A percentile compares a stretch with the other conserved stretches of the same genome.
phyloP scores from a whole-genome alignment of 1,140 invertebrate genomes.

The Drosophila prosaltans region DNA sequence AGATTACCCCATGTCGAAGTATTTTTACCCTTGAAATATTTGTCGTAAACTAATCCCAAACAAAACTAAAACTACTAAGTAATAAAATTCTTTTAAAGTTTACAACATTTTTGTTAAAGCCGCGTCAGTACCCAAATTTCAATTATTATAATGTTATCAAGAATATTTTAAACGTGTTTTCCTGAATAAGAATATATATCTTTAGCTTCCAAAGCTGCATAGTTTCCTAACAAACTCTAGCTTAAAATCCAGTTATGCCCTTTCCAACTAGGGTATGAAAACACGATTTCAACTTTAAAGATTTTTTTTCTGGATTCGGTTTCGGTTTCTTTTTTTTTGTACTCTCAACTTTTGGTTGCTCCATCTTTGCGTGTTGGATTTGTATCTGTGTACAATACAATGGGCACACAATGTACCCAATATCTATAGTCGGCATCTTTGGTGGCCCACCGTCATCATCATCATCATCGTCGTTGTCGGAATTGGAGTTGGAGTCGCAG shows the following conservation, averaged over 20 bases:
- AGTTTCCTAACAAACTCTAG: not conserved
- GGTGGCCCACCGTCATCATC: conserved; percentile 58
- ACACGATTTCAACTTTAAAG: conserved; percentile 54
- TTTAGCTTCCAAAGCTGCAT: too few species aligned
- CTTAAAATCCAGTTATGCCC: not conserved
- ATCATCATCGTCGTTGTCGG: conserved; percentile 10
- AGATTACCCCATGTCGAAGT: conserved; percentile 9
- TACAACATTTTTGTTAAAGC: too few species aligned
- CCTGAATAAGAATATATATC: too few species aligned
- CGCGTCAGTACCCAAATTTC: too few species aligned
- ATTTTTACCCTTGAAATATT: not conserved
- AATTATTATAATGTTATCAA: too few species aligned
- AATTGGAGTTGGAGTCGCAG: conserved; percentile 21
- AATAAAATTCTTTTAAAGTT: too few species aligned
- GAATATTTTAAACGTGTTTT: too few species aligned
- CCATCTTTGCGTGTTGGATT: conserved; percentile 20
- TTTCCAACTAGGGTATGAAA: not conserved
- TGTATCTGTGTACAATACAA: conserved; percentile 49
- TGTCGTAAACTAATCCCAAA: not conserved
- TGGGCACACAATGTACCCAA: conserved; percentile 52
- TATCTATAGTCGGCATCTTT: conserved; percentile 75
- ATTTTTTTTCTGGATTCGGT: conserved; percentile 26
- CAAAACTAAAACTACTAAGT: not conserved
- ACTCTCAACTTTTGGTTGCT: conserved; percentile 14
- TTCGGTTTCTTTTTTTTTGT: conserved; percentile 22